Evolutionary conservation across 2,888 invertebrate species (phyloP).

Genomic region (Latheticus oryzae): DNA sequence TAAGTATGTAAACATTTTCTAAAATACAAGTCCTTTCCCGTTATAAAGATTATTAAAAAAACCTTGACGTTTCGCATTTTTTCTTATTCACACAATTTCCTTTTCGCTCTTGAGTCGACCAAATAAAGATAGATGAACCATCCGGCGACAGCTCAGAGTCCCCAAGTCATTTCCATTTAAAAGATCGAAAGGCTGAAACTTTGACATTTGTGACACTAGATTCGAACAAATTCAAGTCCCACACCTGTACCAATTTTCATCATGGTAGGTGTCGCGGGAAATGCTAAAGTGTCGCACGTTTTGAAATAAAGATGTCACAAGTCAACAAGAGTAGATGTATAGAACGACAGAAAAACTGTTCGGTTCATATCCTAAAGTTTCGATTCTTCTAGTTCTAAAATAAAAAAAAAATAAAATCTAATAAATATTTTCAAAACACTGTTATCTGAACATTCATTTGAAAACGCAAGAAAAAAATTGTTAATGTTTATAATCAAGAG

Average conservation of each 20-base stretch:
- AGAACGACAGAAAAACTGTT: no score
- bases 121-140: conserved; percentile 31
- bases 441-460: no score
- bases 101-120: conserved; percentile 9
- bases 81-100: not conserved
- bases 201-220: conserved; percentile 34
- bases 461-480: no score
- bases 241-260: conserved; percentile 34
- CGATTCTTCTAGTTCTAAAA: no score
- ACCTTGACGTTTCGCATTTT: not conserved
- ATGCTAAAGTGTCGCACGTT: conserved; percentile 29
- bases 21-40: not conserved
- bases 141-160: conserved; percentile 12
- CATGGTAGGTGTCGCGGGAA: conserved; percentile 29
- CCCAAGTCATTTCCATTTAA: conserved; percentile 36
- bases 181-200: conserved; percentile 30
- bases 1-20: no score
- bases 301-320: conserved; percentile 25
- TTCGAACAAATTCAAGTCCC: conserved; percentile 27
- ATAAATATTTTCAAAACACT: no score
- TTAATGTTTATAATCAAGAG: no score
- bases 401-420: no score
- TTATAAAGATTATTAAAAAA: not conserved
- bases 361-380: no score
- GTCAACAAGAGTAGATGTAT: conserved; percentile 18